Conservation (phyloP, 2,888 invertebrate species). For the Scaptomyza caliginosa region DNA sequence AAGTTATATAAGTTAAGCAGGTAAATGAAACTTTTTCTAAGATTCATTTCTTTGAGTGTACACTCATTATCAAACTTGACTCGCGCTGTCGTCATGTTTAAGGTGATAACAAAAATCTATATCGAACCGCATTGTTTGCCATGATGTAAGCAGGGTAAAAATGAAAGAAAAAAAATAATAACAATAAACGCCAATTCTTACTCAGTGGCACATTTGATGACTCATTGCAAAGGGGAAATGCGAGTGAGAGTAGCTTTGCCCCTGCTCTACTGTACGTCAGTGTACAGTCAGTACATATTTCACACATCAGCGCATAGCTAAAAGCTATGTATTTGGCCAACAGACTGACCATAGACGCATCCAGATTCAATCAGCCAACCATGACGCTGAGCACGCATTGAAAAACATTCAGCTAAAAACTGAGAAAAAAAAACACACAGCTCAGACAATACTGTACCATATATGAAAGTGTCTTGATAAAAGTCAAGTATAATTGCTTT, state of each 20-base stretch:
- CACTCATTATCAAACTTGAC: slow-evolving; percentile 24
- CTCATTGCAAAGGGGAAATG: slow-evolving; percentile 19
- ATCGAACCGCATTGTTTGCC: slow-evolving; percentile 36
- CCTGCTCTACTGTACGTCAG: background rate
- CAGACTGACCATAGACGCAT: slow-evolving; percentile 50
- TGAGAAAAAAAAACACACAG: no score
- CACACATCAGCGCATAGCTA: slow-evolving; percentile 56
- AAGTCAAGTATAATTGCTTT: background rate
- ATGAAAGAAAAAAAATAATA: background rate
- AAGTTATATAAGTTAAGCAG: background rate
- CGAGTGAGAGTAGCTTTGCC: slow-evolving; percentile 4
- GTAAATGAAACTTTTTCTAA: no score
- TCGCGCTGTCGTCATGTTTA: slow-evolving; percentile 45
- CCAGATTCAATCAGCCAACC: slow-evolving; percentile 53
- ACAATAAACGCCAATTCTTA: slow-evolving; percentile 21
- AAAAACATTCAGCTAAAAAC: slow-evolving; percentile 16
- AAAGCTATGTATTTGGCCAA: slow-evolving; percentile 23
- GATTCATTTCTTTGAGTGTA: background rate
- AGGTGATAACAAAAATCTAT: slow-evolving; percentile 36
- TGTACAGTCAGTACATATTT: slow-evolving; percentile 55
- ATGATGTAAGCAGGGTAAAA: slow-evolving; percentile 48
- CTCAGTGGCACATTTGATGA: slow-evolving; percentile 16
- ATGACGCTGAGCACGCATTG: slow-evolving; percentile 53
- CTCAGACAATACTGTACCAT: background rate
- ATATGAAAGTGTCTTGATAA: background rate